Evolutionary conservation across 2,113 vertebrate genomes (phyloP), one percentile per base, ranked within the genome.

Genomic region (Ornithorhynchus anatinus): DNA sequence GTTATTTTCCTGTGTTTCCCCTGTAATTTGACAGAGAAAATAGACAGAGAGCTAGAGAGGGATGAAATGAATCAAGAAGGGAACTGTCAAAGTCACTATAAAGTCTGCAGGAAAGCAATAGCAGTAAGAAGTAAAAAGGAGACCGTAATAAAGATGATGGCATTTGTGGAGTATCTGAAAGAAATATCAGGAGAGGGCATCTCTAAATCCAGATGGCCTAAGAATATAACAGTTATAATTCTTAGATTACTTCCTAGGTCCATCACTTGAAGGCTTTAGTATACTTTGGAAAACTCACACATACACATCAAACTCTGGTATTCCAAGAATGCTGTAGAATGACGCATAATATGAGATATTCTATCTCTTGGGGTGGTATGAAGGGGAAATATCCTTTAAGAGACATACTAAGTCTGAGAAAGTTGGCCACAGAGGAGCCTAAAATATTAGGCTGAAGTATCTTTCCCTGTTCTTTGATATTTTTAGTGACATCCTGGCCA

Each of bases 1-100:
- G 71, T 71, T 64, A 84, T 84, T 87, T 87, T 87, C 85, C 84
- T 80, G 79, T 82, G 77, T 87, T 73, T 78, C 50, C 45, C 42
- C 61, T 87, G 68, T 73, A 82, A 82, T 82, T 80, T 84, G 77
- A 80, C 57, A 58, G 74, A 68, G 67, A 59, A 47, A 78, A 77
- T 58, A 72, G 81, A 75, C 75, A 75, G 85, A 29, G 20, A 50
- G 73, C 67, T 43, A 54, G 63, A 64, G 67, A 45, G 47, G 71
- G 45, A 42, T 64, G 75, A 77, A 82, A 82, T 84, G 77, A 87
- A 84, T 82, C 77, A 84, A 80, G 80, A 84, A 64, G 68, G 71
- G 61, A 51, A 36, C 68, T 75, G 64, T 80, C 85, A 82, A 60
- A 75, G 68, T 68, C 68, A 77, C 82, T 73, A 61, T 78, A 65